Conservation (phyloP, 2,113 vertebrate genomes). For the Macroglossus sobrinus region DNA sequence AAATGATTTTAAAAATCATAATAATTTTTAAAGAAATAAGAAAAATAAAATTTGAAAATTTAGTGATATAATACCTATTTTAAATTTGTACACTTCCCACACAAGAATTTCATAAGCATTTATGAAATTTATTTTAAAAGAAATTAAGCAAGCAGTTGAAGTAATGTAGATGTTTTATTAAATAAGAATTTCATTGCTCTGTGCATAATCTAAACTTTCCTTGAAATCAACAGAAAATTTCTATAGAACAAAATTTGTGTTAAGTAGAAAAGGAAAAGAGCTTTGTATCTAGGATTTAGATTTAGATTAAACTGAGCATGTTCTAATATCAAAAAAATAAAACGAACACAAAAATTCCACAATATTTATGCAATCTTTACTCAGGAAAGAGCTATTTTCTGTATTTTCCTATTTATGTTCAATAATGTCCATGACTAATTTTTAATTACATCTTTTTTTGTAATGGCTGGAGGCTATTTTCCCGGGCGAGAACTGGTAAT, state of each 20-base stretch:
- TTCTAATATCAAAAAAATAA: background rate
- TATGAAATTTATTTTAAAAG: background rate
- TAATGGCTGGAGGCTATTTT: constrained; percentile 67
- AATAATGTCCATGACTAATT: background rate
- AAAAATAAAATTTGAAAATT: background rate
- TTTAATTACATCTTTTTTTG: constrained; percentile 36
- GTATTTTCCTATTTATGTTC: constrained; percentile 51
- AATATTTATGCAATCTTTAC: background rate
- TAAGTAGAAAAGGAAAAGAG: background rate
- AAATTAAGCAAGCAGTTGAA: background rate
- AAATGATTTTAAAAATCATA: background rate
- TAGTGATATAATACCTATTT: background rate
- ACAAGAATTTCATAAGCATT: background rate
- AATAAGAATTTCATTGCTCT: background rate
- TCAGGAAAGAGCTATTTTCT: background rate
- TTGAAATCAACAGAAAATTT: background rate
- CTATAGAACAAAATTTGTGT: background rate
- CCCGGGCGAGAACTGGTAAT: constrained; percentile 30
- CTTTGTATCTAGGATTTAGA: background rate
- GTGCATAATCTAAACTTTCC: background rate
- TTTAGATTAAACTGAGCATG: background rate
- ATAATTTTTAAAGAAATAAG: background rate
- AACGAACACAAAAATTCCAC: background rate
- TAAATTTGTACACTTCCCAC: background rate
- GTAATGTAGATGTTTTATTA: background rate